Evolutionary conservation across 2,888 invertebrate genomes (phyloP), one percentile per base, ranked within the genome.

Genomic region (Drosophila recens): DNA sequence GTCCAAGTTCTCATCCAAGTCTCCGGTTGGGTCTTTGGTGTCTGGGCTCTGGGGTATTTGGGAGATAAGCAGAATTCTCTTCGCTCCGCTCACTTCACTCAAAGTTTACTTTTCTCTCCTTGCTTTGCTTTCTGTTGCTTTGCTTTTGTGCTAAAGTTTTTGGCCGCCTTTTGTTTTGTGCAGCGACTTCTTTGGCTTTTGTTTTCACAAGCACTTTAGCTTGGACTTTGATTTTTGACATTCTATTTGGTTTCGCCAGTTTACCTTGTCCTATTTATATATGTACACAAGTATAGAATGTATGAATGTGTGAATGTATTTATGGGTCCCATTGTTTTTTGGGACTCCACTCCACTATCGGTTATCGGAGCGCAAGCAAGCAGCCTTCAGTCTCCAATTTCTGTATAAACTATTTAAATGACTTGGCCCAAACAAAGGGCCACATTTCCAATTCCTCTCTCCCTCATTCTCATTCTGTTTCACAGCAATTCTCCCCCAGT

Each of bases 151-250:
- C 49, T 56, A 76, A 89, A 84, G 76, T 87, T 85, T 72, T 72
- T 82, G 75, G 80, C 75, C 72, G 56, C 75, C 87, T 77, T 87
- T 82, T 84, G 80, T 73, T 84, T 86, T 67, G 70, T 67, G 66
- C 67, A 70, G 79, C 80, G 82, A 72, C 68, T 86, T 74, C 76
- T 79, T 82, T 88, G 77, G 70, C 89, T 83, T 83, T 80, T 89
- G 87, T 85, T 85, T 89, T 80, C 80, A 56, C 76, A 70, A 72
- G 74, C 79, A 79, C 79, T 79, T 82, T 75, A 63, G 70, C 74
- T 72, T 74, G 70, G 85, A 84, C 90, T 86, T 89, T 87, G 88
- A 89, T 87, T 89, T 86, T 86, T 89, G 89, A 85, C 89, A 89
- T 86, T 84, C 87, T 85, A 75, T 85, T 85, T 83, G 74, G 81